Percentiles rank a stretch among this genome's conserved stretches.
phyloP scores from a whole-genome alignment of 2,113 vertebrate genomes.

The Mormyrus lacerda region DNA sequence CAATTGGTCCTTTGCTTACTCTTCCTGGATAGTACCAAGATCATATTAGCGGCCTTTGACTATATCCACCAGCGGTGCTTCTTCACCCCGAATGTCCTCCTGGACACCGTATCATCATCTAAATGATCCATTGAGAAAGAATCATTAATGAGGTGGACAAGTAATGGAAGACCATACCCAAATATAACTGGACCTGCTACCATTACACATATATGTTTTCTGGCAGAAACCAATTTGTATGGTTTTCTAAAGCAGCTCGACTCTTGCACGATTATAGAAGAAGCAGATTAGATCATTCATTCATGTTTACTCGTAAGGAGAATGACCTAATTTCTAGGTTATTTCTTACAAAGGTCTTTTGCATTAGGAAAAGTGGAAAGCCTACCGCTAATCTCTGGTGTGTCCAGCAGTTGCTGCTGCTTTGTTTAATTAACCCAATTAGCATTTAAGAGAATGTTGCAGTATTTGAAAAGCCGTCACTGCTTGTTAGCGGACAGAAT shows the following conservation, averaged over 20 bases:
- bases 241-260: not conserved
- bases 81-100: not conserved
- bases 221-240: not conserved
- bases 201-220: not conserved
- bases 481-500: not conserved
- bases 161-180: not conserved
- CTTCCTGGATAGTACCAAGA: not conserved
- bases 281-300: not conserved
- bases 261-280: not conserved
- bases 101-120: not conserved
- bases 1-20: not conserved
- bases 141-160: not conserved
- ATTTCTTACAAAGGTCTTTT: not conserved
- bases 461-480: conserved; percentile 19
- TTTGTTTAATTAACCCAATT: not conserved
- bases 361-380: not conserved
- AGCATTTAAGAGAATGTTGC: not conserved
- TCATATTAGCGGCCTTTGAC: not conserved
- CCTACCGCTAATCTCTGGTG: not conserved
- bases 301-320: not conserved
- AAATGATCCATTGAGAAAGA: not conserved
- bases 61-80: not conserved
- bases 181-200: not conserved
- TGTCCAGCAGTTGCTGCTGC: not conserved
- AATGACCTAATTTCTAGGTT: not conserved